These are phyloP conservation scores for Abscondita cerata DNA, from an alignment of 2,888 invertebrate genomes.

Conservation along the genomic window DNA sequence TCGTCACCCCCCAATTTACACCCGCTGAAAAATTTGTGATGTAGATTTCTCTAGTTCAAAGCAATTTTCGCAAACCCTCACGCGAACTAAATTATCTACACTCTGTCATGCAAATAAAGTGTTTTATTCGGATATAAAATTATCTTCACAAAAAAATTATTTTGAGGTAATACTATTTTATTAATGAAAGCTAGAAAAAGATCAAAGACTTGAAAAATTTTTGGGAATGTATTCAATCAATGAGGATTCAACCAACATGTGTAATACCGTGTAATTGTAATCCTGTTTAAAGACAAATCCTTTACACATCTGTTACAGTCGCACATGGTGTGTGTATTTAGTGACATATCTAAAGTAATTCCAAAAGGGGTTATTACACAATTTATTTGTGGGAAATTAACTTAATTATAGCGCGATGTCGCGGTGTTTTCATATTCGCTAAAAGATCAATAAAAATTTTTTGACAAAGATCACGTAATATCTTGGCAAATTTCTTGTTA, in stretches of 20 bases:
- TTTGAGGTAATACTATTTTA: no score
- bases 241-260: slow-evolving; percentile 48
- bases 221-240: slow-evolving; percentile 5
- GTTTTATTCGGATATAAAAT: slow-evolving; percentile 20
- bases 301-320: slow-evolving; percentile 55
- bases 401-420: background rate
- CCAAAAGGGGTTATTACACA: slow-evolving; percentile 13
- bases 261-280: slow-evolving; percentile 59
- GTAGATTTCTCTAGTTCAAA: slow-evolving; percentile 37
- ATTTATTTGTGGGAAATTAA: background rate
- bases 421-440: background rate
- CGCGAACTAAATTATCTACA: slow-evolving; percentile 30
- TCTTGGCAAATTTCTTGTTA: slow-evolving; percentile 26
- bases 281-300: slow-evolving; percentile 56
- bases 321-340: slow-evolving; percentile 36
- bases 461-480: slow-evolving; percentile 24
- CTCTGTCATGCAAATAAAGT: slow-evolving; percentile 38
- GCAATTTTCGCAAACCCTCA: slow-evolving; percentile 25
- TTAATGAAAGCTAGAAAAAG: background rate
- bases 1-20: slow-evolving; percentile 30
- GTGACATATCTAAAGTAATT: slow-evolving; percentile 29
- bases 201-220: background rate
- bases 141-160: background rate
- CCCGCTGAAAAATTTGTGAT: slow-evolving; percentile 36
- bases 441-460: background rate